A percentile compares a stretch with the other conserved stretches of the same genome.
Evolutionary conservation across 1,140 invertebrate species (phyloP).

Genomic region (Nasonia longicornis): DNA sequence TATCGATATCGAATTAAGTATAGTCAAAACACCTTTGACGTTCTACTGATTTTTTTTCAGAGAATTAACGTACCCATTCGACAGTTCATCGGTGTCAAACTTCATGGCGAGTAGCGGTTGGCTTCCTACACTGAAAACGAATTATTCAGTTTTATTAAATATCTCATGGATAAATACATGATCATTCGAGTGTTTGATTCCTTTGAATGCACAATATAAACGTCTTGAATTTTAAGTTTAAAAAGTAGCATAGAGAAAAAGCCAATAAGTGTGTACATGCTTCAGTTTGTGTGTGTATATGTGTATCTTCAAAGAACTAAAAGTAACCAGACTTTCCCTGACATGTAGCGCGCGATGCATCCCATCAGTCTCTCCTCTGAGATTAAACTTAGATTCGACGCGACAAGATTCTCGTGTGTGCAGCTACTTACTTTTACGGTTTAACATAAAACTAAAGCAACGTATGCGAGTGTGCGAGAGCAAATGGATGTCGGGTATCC

Average conservation of each 20-base stretch:
- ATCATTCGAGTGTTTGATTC: background rate
- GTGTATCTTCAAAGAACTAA: too few species aligned
- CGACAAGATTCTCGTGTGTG: too few species aligned
- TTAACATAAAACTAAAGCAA: too few species aligned
- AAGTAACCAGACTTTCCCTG: too few species aligned
- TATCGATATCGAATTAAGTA: background rate
- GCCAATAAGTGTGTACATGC: background rate
- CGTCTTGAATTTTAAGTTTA: background rate
- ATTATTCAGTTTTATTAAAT: background rate
- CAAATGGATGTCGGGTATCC: too few species aligned
- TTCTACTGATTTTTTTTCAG: background rate
- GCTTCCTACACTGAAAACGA: conserved; percentile 34
- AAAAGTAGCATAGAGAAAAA: background rate
- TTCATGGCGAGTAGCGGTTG: conserved; percentile 31
- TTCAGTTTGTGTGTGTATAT: too few species aligned
- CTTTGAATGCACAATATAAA: background rate
- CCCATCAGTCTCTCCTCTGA: too few species aligned
- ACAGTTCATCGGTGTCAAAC: conserved; percentile 41
- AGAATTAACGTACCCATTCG: conserved; percentile 20
- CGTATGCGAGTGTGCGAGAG: too few species aligned
- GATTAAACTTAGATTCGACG: too few species aligned
- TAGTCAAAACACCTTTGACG: background rate
- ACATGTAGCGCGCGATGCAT: too few species aligned
- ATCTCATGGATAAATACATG: background rate
- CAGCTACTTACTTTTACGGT: too few species aligned